Evolutionary conservation across 2,113 vertebrate species (phyloP).

Genomic region (human (Homo sapiens)): DNA sequence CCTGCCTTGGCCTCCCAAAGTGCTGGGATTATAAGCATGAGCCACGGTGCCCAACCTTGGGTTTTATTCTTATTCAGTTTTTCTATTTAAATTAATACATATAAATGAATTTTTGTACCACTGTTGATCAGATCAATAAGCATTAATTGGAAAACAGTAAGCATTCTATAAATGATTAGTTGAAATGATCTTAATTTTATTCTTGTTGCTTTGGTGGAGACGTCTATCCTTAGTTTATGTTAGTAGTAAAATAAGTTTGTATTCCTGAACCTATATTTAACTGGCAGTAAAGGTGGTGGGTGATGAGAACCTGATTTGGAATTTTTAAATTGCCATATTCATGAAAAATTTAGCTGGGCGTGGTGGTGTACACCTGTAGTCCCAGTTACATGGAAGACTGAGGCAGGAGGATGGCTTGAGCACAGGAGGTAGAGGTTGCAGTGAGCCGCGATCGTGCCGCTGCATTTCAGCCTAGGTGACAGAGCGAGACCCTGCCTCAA

Average conservation of each 20-base stretch:
- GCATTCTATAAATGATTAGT: background rate
- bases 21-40: too few species aligned
- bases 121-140: background rate
- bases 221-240: background rate
- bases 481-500: too few species aligned
- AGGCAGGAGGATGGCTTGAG: too few species aligned
- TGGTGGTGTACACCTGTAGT: too few species aligned
- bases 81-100: conserved; percentile 8
- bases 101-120: background rate
- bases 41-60: background rate
- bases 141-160: conserved; percentile 12
- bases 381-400: too few species aligned
- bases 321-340: background rate
- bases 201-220: conserved; percentile 3
- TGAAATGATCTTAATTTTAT: conserved; percentile 48
- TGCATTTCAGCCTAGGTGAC: too few species aligned
- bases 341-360: too few species aligned
- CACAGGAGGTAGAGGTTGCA: too few species aligned
- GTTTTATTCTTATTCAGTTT: background rate
- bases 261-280: background rate
- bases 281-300: background rate
- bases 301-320: background rate
- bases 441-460: too few species aligned
- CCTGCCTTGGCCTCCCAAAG: too few species aligned
- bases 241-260: conserved; percentile 32